Conservation (phyloP, 2,113 vertebrate genomes). For the Cyphomyrus discorhynchus region DNA sequence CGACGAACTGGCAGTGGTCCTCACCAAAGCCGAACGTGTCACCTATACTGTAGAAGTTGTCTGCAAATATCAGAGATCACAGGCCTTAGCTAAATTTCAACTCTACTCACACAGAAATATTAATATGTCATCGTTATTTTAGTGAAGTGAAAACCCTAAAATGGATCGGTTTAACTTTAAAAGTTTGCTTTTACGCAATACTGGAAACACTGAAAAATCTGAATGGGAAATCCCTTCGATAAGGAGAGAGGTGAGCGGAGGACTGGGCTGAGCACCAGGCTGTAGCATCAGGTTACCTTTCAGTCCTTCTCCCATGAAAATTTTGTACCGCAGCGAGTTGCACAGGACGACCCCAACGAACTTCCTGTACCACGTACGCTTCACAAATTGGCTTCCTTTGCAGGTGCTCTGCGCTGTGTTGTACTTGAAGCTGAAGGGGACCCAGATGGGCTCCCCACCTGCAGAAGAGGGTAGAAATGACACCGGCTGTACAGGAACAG, state of each 20-base stretch:
- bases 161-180: background rate
- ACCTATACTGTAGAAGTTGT: slow-evolving; percentile 88
- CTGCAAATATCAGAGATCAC: slow-evolving; percentile 50
- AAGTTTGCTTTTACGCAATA: background rate
- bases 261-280: background rate
- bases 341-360: slow-evolving; percentile 95
- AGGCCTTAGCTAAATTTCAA: background rate
- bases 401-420: slow-evolving; percentile 82
- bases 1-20: slow-evolving; percentile 98
- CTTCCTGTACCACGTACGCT: slow-evolving; percentile 93
- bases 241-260: background rate
- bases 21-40: slow-evolving; percentile 90
- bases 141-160: background rate
- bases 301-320: slow-evolving; percentile 91
- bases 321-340: slow-evolving; percentile 95
- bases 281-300: slow-evolving; percentile 64
- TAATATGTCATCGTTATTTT: background rate
- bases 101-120: background rate
- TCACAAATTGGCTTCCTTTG: slow-evolving; percentile 89
- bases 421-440: slow-evolving; percentile 84
- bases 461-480: slow-evolving; percentile 16
- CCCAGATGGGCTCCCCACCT: slow-evolving; percentile 98
- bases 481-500: background rate
- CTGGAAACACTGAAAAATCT: background rate
- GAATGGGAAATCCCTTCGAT: background rate